Evolutionary conservation across 2,888 invertebrate species (phyloP), one percentile per base, ranked within the genome.

Genomic region (Epinotia bilunana): DNA sequence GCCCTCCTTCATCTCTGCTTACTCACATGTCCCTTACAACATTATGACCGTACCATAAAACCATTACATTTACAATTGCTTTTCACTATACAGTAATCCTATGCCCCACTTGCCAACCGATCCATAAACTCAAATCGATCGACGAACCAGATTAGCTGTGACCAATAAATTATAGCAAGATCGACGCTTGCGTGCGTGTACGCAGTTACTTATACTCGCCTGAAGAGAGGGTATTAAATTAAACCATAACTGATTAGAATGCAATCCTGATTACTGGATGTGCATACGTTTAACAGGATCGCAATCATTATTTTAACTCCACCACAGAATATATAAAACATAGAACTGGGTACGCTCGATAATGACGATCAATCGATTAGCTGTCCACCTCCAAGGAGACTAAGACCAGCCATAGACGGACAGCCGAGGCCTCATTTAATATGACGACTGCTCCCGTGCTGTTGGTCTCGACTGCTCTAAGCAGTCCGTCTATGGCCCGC

Each of bases 111-210:
- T 69, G 58, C 68, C 43, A 68, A 16, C 46, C 46, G 58, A 69
- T 23, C 60, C 12, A 16, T 61, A 61, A 33, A 6, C 16, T 28
- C 70, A 70, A 61, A 61, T 46, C 61, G 28, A 70, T 61, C 46
- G 49, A 60, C 43, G 20, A 46, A 7, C 43, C 61, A 49, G 70
- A 70, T 70, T 61, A 70, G 46, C 70, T 70, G 61, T 61, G 61
- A 62, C 61, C 70, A 62, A 70, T 70, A 70, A 62, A 71, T 71
- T 71, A 23, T 2, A 62, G 20, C 39, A 33, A 39, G 70, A 71
- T 53, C 53, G 60, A 71, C 65, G 65, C 13, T 72, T 28, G 72
- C 72, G 72, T 72, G 72, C 64, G 16, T 49, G 6, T 23, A 16
- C 62, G 28, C 46, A 43, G 72, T 72, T 65, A 72, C 28, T 72